Base-by-base conservation (phyloP, 2,888 invertebrate species). In the Hyalella azteca region DNA sequence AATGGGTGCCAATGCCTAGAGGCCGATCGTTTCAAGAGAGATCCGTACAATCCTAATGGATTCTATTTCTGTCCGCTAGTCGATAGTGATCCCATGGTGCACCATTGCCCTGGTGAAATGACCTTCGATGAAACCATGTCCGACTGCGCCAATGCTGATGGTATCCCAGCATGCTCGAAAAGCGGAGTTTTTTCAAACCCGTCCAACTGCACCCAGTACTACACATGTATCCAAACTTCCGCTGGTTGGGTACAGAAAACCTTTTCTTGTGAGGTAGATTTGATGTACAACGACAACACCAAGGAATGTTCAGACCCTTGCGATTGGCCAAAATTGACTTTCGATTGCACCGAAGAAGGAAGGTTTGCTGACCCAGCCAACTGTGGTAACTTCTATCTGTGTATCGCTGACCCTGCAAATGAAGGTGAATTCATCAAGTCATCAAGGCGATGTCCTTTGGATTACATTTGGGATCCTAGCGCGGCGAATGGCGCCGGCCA, bases 371-470 rank as follows among this genome's bases (percentile, higher is more conserved):
- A 96, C 87, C 87, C 91, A 0, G 88, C 90, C 54, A 95, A 95
- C 87, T 96, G 96, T 87, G 95, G 95, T 89, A 95, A 94, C 88
- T 96, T 91, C 89, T 94, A 93, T 89, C 91, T 93, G 81, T 95
- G 95, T 87, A 87, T 88, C 0, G 94, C 95, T 85, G 94, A 93
- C 9, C 88, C 90, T 0, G 90, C 93, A 40, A 92, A 89, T 85
- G 91, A 92, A 3, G 41, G 54, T 2, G 75, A 49, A 3, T 77
- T 54, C 73, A 79, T 79, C 11, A 75, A 80, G 40, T 54, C 50
- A 9, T 50, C 39, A 22, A 79, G 78, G 66, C 48, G 73, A 3
- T 82, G 82, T 26, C 82, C 82, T 19, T 49, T 75, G 13, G 79
- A 76, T 22, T 78, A 80, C 78, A 45, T 78, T 5, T 82, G 82